phyloP scores from a whole-genome alignment of 2,113 vertebrate species.

The crab-eating macaque (Macaca fascicularis) region DNA sequence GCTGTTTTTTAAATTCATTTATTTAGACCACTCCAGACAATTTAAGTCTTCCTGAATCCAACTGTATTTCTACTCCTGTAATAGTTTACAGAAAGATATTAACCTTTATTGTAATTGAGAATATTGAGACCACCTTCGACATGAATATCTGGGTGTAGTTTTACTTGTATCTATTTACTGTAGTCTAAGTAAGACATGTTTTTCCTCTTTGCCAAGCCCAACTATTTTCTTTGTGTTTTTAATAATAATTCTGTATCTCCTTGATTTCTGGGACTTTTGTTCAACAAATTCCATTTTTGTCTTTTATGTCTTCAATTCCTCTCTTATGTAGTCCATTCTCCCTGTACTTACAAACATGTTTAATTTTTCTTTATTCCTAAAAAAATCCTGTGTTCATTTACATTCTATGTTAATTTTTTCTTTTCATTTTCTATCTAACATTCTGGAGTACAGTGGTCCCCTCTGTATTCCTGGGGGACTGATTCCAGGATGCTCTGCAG shows the following conservation, averaged over 20 bases:
- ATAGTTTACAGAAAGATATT: neutral
- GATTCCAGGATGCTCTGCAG: neutral
- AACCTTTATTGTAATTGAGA: slow-evolving; percentile 45
- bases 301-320: neutral
- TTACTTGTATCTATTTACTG: slow-evolving; percentile 28
- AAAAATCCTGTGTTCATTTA: neutral
- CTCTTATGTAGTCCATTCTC: neutral
- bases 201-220: neutral
- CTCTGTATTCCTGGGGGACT: neutral
- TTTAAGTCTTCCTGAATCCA: slow-evolving; percentile 31
- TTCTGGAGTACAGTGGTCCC: neutral
- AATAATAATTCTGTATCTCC: neutral
- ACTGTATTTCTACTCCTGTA: neutral
- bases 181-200: neutral
- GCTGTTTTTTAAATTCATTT: slow-evolving; percentile 19
- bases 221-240: slow-evolving; percentile 36
- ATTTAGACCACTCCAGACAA: neutral
- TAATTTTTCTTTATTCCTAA: neutral
- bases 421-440: slow-evolving; percentile 27
- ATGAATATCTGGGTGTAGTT: neutral
- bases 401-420: neutral
- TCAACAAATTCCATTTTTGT: slow-evolving; percentile 1
- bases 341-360: neutral
- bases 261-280: neutral
- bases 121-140: neutral